Conservation (phyloP, 2,797 vertebrate species). For the Onychomys arenicola region DNA sequence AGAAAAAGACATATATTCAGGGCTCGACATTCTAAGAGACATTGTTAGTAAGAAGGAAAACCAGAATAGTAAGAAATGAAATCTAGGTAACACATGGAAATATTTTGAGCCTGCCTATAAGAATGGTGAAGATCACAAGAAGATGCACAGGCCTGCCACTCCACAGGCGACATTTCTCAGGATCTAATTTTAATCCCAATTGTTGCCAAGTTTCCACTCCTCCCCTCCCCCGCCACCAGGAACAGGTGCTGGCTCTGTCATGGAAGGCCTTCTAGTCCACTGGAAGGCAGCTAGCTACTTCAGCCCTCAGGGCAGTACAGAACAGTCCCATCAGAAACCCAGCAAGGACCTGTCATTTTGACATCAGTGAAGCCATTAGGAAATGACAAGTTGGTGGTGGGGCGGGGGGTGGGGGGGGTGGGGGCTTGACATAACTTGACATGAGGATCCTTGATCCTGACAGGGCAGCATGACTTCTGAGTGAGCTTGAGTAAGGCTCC, state of each 20-base stretch:
- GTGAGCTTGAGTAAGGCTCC: constrained; percentile 35
- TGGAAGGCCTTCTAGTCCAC: neutral
- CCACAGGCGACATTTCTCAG: neutral
- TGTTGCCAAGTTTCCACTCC: fast-evolving
- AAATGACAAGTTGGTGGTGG: neutral
- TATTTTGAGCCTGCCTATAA: neutral
- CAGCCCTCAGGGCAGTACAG: neutral
- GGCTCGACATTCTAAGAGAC: neutral
- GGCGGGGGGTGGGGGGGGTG: too few species aligned
- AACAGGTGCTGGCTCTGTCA: neutral
- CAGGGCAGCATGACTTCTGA: neutral
- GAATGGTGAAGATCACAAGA: neutral
- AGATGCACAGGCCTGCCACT: neutral
- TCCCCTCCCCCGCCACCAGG: neutral
- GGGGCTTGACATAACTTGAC: neutral
- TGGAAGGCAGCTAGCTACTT: neutral
- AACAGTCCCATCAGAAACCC: neutral
- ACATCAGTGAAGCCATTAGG: neutral
- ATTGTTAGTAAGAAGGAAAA: neutral
- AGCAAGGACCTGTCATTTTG: neutral
- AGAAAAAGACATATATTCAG: neutral
- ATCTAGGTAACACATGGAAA: constrained; percentile 1
- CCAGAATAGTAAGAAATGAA: neutral
- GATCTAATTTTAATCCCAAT: neutral
- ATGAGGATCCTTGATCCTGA: neutral